Percentiles rank a stretch among this genome's conserved stretches.
phyloP scores from a whole-genome alignment of 35 echinoderm and acorn worm species.

The Apostichopus parvimensis region DNA sequence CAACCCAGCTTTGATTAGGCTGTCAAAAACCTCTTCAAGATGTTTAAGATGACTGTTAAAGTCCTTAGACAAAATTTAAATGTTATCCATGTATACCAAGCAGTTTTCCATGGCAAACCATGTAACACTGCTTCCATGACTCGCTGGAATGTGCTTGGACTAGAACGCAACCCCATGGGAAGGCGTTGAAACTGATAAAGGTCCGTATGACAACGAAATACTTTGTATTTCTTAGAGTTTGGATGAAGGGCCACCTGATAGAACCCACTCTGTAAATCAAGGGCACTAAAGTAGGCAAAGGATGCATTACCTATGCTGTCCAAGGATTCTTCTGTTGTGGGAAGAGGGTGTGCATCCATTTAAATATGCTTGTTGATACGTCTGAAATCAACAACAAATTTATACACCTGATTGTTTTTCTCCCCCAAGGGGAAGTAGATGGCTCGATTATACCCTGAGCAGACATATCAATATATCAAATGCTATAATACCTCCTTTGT shows the following conservation, averaged over 20 bases:
- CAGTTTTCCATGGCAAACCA: slow-evolving; percentile 32
- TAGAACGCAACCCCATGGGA: slow-evolving; percentile 23
- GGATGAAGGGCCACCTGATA: slow-evolving; percentile 42
- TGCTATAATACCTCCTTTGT: slow-evolving; percentile 1
- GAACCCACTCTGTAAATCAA: slow-evolving; percentile 59
- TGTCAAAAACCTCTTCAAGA: slow-evolving; percentile 17
- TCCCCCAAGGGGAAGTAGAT: slow-evolving; percentile 16
- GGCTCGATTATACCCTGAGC: slow-evolving; percentile 23
- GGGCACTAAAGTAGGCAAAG: slow-evolving; percentile 19
- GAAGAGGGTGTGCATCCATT: slow-evolving; percentile 1
- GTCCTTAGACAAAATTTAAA: not conserved
- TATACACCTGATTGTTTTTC: not conserved
- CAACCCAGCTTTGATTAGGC: not conserved
- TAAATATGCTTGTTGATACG: slow-evolving; percentile 17
- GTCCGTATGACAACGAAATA: slow-evolving; percentile 11
- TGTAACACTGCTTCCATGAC: slow-evolving; percentile 42
- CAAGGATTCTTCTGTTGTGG: slow-evolving; percentile 27
- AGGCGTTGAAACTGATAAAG: slow-evolving; percentile 34
- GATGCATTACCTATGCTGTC: not conserved
- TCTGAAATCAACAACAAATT: slow-evolving; percentile 42
- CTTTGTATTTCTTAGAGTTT: slow-evolving; percentile 2
- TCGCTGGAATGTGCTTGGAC: slow-evolving; percentile 22
- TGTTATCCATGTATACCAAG: slow-evolving; percentile 36
- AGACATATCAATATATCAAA: slow-evolving; percentile 33
- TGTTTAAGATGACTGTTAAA: not conserved